These are phyloP conservation scores for Hippocampus abdominalis DNA, from an alignment of 2,113 vertebrate species.

Conservation along the genomic window DNA sequence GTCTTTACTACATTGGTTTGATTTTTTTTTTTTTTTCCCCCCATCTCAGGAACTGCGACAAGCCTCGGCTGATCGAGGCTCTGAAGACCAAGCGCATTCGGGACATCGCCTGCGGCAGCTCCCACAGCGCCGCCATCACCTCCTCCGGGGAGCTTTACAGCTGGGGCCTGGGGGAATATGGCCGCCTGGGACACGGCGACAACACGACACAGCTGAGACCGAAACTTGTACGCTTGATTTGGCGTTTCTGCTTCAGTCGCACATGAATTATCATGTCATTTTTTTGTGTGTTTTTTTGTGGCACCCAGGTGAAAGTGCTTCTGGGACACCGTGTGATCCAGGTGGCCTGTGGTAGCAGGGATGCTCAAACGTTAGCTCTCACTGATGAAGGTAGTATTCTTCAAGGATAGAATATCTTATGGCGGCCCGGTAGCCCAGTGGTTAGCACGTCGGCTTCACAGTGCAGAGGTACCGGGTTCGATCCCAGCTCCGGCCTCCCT, in stretches of 20 bases:
- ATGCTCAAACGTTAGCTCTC: constrained; percentile 93
- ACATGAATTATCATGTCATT: not conserved
- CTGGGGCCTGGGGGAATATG: constrained; percentile 96
- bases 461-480: no score
- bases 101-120: constrained; percentile 96
- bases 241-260: not conserved
- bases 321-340: constrained; percentile 94
- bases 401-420: not conserved
- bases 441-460: no score
- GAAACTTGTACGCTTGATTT: constrained; percentile 81
- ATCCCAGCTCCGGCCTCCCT: no score
- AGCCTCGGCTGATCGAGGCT: constrained; percentile 91
- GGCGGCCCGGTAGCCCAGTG: no score
- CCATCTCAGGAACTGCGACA: constrained; percentile 93
- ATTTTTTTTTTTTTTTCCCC: not conserved
- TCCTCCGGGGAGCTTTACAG: constrained; percentile 96
- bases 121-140: constrained; percentile 95
- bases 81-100: constrained; percentile 95
- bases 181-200: constrained; percentile 92
- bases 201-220: constrained; percentile 96
- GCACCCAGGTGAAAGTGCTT: constrained; percentile 88
- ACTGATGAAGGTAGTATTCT: constrained; percentile 93
- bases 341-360: constrained; percentile 95
- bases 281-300: constrained; percentile 16
- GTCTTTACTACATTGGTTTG: not conserved